These are phyloP conservation scores for Achlya flavicornis DNA, from an alignment of 2,888 invertebrate genomes.

Conservation along the genomic window DNA sequence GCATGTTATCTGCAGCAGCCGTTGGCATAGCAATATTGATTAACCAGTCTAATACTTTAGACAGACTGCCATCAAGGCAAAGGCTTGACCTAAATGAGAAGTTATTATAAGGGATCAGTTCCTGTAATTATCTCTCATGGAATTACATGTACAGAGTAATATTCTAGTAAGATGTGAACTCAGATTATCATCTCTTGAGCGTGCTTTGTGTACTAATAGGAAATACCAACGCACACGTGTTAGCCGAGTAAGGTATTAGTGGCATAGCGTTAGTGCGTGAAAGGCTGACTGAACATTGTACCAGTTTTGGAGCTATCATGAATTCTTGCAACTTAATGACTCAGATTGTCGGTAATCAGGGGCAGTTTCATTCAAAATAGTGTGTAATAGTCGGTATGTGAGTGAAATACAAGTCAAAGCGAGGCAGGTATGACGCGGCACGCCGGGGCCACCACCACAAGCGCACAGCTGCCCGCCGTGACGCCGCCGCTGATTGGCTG, in stretches of 20 bases:
- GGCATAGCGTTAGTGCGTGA: slow-evolving; percentile 24
- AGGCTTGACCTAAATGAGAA: slow-evolving; percentile 8
- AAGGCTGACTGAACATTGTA: slow-evolving; percentile 29
- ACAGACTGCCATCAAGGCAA: not conserved
- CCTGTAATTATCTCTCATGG: slow-evolving; percentile 12
- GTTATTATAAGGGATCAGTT: slow-evolving; percentile 16
- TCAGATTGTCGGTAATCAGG: slow-evolving; percentile 56
- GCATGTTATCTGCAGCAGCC: slow-evolving; percentile 4
- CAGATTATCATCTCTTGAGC: slow-evolving; percentile 15
- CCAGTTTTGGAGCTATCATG: slow-evolving; percentile 35
- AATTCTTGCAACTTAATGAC: slow-evolving; percentile 55
- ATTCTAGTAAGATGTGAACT: slow-evolving; percentile 27
- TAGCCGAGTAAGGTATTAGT: slow-evolving; percentile 28
- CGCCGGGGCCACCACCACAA: slow-evolving; percentile 54
- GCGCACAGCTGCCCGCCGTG: slow-evolving; percentile 74
- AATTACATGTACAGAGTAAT: slow-evolving; percentile 7
- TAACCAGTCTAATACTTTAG: slow-evolving; percentile 16
- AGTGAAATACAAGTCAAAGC: slow-evolving; percentile 61
- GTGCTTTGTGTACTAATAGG: slow-evolving; percentile 28
- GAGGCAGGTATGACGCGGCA: slow-evolving; percentile 71
- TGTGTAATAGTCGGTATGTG: slow-evolving; percentile 63
- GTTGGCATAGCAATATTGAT: slow-evolving; percentile 43
- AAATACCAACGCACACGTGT: slow-evolving; percentile 47
- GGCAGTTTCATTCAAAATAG: slow-evolving; percentile 72
- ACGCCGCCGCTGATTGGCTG: slow-evolving; percentile 73